These are phyloP conservation scores for human (Homo sapiens) DNA, from an alignment of 2,113 vertebrate genomes.

Conservation along the genomic window GRCh38 chr6:60828501-60829000, in stretches of 20 bases:
- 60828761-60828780: background rate
- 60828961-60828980: background rate
- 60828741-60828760: background rate
- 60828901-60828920: background rate
- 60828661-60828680: background rate
- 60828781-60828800: background rate
- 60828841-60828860: background rate
- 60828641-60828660: background rate
- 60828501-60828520: background rate
- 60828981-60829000: background rate
- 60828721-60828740: background rate
- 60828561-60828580: background rate
- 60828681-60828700: background rate
- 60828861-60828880: background rate
- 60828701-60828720: background rate
- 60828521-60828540: background rate
- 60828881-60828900: background rate
- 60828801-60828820: background rate
- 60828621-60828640: background rate
- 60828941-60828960: background rate
- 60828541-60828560: background rate
- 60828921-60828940: background rate
- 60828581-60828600: background rate
- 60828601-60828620: background rate
- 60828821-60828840: background rate